Evolutionary conservation across 2,888 invertebrate species (phyloP).

Genomic region (Mamestra brassicae): DNA sequence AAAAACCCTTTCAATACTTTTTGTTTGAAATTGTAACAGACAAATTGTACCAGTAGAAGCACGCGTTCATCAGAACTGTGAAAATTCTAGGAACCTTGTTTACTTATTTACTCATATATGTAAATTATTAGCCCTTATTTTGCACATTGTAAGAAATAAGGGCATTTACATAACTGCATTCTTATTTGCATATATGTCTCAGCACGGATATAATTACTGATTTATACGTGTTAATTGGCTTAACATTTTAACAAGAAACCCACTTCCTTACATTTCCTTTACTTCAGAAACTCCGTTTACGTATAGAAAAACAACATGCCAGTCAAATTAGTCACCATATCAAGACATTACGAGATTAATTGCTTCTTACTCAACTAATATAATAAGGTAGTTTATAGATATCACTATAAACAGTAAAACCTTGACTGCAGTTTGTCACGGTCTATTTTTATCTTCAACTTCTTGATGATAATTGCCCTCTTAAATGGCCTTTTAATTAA

Average conservation of each 20-base stretch:
- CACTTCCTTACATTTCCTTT: conserved; percentile 28
- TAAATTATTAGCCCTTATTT: conserved; percentile 6
- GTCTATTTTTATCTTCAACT: conserved; percentile 59
- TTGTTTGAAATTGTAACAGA: too few relatives aligned
- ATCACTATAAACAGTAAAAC: conserved; percentile 40
- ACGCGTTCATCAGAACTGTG: too few relatives aligned
- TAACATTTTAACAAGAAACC: conserved; percentile 12
- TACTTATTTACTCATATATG: neutral
- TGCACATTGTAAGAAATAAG: neutral
- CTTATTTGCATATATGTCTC: conserved; percentile 4
- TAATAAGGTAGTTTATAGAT: conserved; percentile 22
- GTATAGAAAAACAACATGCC: conserved; percentile 14
- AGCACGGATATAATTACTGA: neutral
- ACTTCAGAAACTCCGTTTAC: conserved; percentile 24
- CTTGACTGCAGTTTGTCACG: conserved; percentile 58
- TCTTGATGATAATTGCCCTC: conserved; percentile 54
- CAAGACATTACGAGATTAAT: conserved; percentile 19
- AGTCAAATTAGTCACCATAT: conserved; percentile 31
- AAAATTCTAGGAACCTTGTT: neutral
- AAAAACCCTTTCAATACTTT: too few relatives aligned
- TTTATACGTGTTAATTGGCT: conserved; percentile 28
- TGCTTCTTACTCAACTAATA: neutral
- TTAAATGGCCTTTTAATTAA: conserved; percentile 43
- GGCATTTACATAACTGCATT: neutral
- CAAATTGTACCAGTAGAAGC: too few relatives aligned